Evolutionary conservation across 2,797 vertebrate genomes (phyloP).

Genomic region (Hypotaenidia okinawae): DNA sequence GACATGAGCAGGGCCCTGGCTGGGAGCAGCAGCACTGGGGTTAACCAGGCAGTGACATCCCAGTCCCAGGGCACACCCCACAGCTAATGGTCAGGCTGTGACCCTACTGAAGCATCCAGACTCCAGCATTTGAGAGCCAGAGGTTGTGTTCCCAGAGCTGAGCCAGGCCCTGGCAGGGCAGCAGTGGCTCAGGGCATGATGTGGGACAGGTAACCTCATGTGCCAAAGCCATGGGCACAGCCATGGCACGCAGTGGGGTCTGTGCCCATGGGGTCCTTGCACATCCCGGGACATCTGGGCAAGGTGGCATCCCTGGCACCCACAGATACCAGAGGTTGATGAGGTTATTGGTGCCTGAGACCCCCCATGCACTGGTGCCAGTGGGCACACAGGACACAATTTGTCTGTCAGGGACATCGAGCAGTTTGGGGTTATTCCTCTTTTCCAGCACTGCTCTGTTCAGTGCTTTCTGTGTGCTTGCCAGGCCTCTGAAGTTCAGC

Average conservation of each 20-base stretch:
- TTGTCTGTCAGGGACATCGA: neutral
- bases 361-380: rapidly evolving
- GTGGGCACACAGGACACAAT: neutral
- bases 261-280: rapidly evolving
- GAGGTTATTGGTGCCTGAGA: neutral
- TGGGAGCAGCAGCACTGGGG: neutral
- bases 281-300: neutral
- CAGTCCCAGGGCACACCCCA: neutral
- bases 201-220: rapidly evolving
- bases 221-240: neutral
- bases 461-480: rapidly evolving
- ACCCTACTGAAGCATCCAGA: neutral
- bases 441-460: neutral
- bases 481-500: neutral
- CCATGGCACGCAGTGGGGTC: neutral
- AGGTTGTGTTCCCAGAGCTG: neutral
- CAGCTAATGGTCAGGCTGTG: neutral
- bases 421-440: neutral
- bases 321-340: neutral
- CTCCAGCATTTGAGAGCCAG: neutral
- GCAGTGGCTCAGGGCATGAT: rapidly evolving
- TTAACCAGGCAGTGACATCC: neutral
- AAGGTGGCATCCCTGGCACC: neutral
- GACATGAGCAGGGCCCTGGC: neutral
- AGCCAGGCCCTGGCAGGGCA: neutral